Percentiles rank a stretch among this genome's conserved stretches.
phyloP scores from a whole-genome alignment of 2,113 vertebrate species.

The Menidia beryllina region DNA sequence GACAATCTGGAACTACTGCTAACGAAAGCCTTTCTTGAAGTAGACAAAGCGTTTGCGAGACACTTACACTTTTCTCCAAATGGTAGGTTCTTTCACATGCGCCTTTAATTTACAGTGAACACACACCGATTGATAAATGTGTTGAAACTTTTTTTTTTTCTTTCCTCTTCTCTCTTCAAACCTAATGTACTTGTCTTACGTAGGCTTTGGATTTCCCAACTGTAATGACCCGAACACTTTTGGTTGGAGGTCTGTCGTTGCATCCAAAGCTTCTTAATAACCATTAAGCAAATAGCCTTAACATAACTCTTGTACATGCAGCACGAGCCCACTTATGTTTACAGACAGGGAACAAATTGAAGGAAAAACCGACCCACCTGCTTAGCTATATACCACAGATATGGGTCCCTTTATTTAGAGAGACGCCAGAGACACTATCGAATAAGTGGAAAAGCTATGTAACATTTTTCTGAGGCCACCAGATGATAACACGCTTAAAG shows the following conservation, averaged over 20 bases:
- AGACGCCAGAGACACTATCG: too few relatives aligned
- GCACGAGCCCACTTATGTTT: neutral
- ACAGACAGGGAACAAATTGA: slow-evolving; percentile 49
- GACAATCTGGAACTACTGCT: slow-evolving; percentile 91
- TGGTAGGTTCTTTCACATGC: slow-evolving; percentile 85
- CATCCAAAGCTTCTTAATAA: slow-evolving; percentile 31
- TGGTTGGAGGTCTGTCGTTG: slow-evolving; percentile 53
- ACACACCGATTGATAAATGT: slow-evolving; percentile 1
- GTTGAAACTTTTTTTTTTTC: slow-evolving; percentile 27
- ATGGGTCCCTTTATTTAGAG: neutral
- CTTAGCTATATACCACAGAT: neutral
- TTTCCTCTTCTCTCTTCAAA: slow-evolving; percentile 41
- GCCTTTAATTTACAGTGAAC: neutral
- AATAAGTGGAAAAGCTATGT: neutral
- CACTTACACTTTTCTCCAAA: slow-evolving; percentile 86
- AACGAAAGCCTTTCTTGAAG: slow-evolving; percentile 92
- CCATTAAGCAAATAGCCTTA: slow-evolving; percentile 25
- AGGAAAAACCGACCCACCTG: slow-evolving; percentile 19
- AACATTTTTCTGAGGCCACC: neutral
- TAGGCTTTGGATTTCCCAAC: slow-evolving; percentile 45
- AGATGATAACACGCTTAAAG: neutral
- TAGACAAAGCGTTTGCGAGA: slow-evolving; percentile 89
- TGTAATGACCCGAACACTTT: slow-evolving; percentile 38
- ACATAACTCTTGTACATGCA: slow-evolving; percentile 23
- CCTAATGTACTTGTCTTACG: slow-evolving; percentile 28